These are phyloP conservation scores for Sinohyriopsis cumingii DNA, from an alignment of 2,888 invertebrate species.

Conservation along the genomic window DNA sequence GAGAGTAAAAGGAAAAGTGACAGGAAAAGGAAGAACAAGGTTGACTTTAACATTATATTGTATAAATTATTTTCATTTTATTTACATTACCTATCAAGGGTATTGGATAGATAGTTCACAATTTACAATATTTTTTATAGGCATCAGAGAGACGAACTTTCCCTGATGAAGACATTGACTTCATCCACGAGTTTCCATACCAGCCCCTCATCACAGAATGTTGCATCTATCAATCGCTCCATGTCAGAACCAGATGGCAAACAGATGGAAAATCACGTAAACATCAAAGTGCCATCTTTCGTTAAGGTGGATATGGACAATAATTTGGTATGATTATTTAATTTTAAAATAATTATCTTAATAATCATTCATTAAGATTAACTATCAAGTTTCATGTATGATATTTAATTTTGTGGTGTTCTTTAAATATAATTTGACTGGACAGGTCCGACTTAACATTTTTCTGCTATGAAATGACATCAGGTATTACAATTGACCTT, in stretches of 20 bases:
- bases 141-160: conserved; percentile 40
- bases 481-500: too few relatives aligned
- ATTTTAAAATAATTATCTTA: not conserved
- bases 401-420: not conserved
- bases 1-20: too few relatives aligned
- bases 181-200: conserved; percentile 32
- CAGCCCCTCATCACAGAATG: conserved; percentile 19
- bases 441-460: too few relatives aligned
- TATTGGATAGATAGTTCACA: too few relatives aligned
- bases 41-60: too few relatives aligned
- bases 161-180: conserved; percentile 42
- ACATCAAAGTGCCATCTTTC: conserved; percentile 53
- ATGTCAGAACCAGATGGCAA: conserved; percentile 12
- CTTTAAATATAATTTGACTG: too few relatives aligned
- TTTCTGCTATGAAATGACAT: too few relatives aligned
- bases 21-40: too few relatives aligned
- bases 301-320: conserved; percentile 64
- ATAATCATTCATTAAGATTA: not conserved
- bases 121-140: conserved; percentile 18
- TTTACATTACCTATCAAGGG: too few relatives aligned
- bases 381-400: not conserved
- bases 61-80: too few relatives aligned
- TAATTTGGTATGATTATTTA: conserved; percentile 50
- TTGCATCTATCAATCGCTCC: conserved; percentile 3
- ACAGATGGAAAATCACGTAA: conserved; percentile 18